phyloP scores from a whole-genome alignment of 2,888 invertebrate species.

The Apamea epomidion region DNA sequence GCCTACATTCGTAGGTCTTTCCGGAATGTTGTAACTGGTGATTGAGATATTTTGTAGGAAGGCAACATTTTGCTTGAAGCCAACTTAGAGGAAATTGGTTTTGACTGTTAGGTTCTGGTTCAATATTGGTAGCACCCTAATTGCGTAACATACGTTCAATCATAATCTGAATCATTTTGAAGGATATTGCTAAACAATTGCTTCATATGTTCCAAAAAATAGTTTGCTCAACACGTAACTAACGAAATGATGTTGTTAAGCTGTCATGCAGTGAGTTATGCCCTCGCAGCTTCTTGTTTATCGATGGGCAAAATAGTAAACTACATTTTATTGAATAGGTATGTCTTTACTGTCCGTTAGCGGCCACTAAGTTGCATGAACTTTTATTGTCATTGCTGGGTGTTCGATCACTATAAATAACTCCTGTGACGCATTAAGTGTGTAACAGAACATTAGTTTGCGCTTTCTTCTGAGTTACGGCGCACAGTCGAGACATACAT shows the following conservation, averaged over 20 bases:
- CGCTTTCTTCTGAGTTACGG: slow-evolving; percentile 3
- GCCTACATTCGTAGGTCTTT: background rate
- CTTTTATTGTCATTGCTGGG: background rate
- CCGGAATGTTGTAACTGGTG: background rate
- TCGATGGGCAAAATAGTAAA: background rate
- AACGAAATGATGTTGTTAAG: background rate
- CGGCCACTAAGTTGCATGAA: background rate
- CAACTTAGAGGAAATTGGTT: background rate
- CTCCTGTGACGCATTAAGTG: slow-evolving; percentile 1
- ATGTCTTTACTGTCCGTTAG: background rate
- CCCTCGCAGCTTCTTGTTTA: background rate
- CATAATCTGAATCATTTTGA: background rate
- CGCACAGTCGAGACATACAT: background rate
- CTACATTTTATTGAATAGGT: slow-evolving; percentile 5
- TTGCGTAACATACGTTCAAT: background rate
- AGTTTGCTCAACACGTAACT: background rate
- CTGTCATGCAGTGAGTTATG: background rate
- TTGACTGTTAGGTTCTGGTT: background rate
- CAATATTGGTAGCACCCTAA: background rate
- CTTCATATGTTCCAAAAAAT: background rate
- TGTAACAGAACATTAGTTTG: background rate
- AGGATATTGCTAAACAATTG: background rate
- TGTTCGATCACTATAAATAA: slow-evolving; percentile 11
- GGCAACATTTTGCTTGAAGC: background rate
- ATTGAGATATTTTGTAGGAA: background rate